Evolutionary conservation across 2,888 invertebrate species (phyloP).

Genomic region (Caenorhabditis sp.): DNA sequence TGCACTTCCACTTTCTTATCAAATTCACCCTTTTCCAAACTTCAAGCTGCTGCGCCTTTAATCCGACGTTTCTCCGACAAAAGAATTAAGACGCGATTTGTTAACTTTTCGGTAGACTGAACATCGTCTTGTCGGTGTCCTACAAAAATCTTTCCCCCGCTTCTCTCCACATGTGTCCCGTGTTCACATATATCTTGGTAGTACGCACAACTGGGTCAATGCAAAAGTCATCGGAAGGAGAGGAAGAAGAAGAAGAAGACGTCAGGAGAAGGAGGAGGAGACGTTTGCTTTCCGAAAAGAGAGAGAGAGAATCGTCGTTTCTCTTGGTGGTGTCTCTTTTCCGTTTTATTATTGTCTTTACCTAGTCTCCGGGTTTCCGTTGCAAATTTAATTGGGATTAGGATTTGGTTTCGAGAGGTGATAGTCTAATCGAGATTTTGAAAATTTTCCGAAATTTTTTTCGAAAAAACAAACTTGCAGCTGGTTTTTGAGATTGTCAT

Average conservation of each 20-base stretch:
- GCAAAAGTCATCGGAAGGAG: constrained; percentile 58
- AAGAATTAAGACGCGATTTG: constrained; percentile 21
- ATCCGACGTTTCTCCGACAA: constrained; percentile 5
- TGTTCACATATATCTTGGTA: constrained; percentile 61
- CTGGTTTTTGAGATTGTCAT: background rate
- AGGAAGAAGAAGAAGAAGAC: constrained; percentile 27
- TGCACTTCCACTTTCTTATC: too few species aligned
- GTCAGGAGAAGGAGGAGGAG: constrained; percentile 21
- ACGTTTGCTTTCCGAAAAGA: constrained; percentile 32
- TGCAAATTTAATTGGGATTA: constrained; percentile 18
- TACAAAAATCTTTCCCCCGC: constrained; percentile 24
- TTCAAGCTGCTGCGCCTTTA: background rate
- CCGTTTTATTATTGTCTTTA: constrained; percentile 30
- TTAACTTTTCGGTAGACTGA: constrained; percentile 60
- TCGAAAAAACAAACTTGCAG: background rate
- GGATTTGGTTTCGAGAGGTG: too few species aligned
- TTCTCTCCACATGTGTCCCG: constrained; percentile 3
- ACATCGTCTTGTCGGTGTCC: constrained; percentile 36
- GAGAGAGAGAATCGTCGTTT: constrained; percentile 18
- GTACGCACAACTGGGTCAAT: constrained; percentile 64
- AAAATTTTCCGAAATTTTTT: background rate
- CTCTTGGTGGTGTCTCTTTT: constrained; percentile 1
- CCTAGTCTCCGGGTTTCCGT: constrained; percentile 8
- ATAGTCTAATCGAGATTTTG: background rate
- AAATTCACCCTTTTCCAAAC: background rate